Conservation (phyloP, 2,888 invertebrate genomes). For the Hipparchia semele region DNA sequence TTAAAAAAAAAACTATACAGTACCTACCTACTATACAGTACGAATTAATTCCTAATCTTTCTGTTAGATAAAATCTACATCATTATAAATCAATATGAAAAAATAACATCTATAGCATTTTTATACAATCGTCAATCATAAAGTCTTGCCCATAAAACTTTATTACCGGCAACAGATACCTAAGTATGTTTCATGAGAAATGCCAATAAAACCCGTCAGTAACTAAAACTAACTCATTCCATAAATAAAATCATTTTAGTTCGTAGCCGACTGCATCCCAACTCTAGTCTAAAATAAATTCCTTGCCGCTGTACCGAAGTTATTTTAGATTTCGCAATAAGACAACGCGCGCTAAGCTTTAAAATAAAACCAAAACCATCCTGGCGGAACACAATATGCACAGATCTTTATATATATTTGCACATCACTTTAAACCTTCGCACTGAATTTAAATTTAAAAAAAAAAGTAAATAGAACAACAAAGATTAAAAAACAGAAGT, state of each 20-base stretch:
- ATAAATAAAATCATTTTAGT: conserved; percentile 40
- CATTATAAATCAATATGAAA: too few relatives aligned
- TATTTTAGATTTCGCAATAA: conserved; percentile 70
- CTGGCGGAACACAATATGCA: conserved; percentile 35
- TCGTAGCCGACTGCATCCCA: conserved; percentile 47
- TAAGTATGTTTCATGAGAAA: conserved; percentile 20
- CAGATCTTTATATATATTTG: conserved; percentile 26
- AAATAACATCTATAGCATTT: too few relatives aligned
- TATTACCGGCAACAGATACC: conserved; percentile 21
- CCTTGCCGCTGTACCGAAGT: conserved; percentile 65
- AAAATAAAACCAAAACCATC: conserved; percentile 29
- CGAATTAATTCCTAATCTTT: too few relatives aligned
- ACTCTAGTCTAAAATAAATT: conserved; percentile 64
- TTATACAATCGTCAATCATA: conserved; percentile 16
- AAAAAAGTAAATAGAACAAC: conserved; percentile 2
- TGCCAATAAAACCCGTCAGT: conserved; percentile 25
- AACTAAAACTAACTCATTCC: conserved; percentile 22
- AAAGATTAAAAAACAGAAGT: conserved; percentile 15
- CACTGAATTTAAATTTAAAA: conserved; percentile 36
- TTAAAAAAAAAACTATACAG: not conserved
- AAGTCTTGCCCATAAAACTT: conserved; percentile 19
- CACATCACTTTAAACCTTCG: conserved; percentile 40
- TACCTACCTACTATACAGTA: too few relatives aligned
- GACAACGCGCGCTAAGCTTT: conserved; percentile 49
- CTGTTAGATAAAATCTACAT: too few relatives aligned